Percentiles rank a stretch among this genome's conserved stretches.
phyloP scores from a whole-genome alignment of 2,797 vertebrate genomes.

The Cryptoblepharus egeriae region DNA sequence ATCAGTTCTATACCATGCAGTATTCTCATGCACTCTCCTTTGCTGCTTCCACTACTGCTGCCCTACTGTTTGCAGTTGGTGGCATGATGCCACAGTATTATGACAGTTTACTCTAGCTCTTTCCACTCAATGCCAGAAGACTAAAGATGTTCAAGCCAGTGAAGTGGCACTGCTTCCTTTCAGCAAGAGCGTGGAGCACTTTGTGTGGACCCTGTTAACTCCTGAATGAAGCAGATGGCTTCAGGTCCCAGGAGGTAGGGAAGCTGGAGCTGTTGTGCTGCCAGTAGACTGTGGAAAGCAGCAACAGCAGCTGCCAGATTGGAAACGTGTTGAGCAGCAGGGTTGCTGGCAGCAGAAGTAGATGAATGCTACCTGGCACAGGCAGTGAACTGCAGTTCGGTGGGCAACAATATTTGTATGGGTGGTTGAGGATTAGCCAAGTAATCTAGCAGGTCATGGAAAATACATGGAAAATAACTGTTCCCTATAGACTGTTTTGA shows the following conservation, averaged over 20 bases:
- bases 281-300: conserved; percentile 60
- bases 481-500: background rate
- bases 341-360: conserved; percentile 52
- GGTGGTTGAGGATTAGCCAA: conserved; percentile 25
- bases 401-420: conserved; percentile 40
- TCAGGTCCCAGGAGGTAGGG: conserved; percentile 57
- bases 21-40: background rate
- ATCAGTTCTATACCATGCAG: background rate
- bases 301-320: conserved; percentile 62
- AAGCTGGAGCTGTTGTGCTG: conserved; percentile 60
- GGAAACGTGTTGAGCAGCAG: conserved; percentile 54
- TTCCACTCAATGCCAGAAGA: background rate
- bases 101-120: too few relatives aligned
- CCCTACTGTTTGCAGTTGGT: background rate
- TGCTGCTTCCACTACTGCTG: background rate
- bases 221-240: conserved; percentile 63
- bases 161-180: conserved; percentile 1
- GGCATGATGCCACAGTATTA: background rate
- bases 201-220: conserved; percentile 37
- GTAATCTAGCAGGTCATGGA: conserved; percentile 38
- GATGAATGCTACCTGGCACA: conserved; percentile 59
- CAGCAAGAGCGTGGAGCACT: conserved; percentile 35
- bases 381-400: conserved; percentile 26
- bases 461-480: conserved; percentile 1
- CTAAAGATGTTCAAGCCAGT: background rate